Base-by-base conservation (phyloP, 2,888 invertebrate species). In the Dicyrtoma fusca region DNA sequence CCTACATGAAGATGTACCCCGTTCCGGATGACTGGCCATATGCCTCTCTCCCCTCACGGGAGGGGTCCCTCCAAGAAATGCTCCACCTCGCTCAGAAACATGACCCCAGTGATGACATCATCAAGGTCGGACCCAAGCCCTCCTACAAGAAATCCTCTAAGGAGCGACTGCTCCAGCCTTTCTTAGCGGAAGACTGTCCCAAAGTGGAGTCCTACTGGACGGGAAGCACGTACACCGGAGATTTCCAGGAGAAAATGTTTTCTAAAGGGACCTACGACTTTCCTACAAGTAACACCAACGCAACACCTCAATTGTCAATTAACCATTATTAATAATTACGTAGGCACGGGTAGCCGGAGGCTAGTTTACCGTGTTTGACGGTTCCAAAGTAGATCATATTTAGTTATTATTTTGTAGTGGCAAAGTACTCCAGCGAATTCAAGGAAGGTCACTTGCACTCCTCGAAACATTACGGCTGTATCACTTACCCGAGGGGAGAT, bases 191-290 rank as follows among this genome's bases (percentile, higher is more conserved):
- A 1, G 71, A 79, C 66, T 80, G 76, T 55, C 74, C 69, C 65
- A 76, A 76, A 71, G 74, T 68, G 0, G 77, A 80, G 68, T 74
- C 62, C 13, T 77, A 77, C 47, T 79, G 78, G 76, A 79, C 77
- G 0, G 80, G 80, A 59, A 74, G 74, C 44, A 61, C 70, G 17
- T 80, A 75, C 55, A 25, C 51, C 11, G 80, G 80, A 44, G 72
- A 77, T 45, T 80, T 74, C 51, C 34, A 76, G 26, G 51, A 75
- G 8, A 59, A 75, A 14, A 70, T 74, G 34, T 75, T 80, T 34
- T 26, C 69, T 23, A 65, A 74, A n/a, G 80, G 78, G 5, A 61
- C 69, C 23, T 80, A 77, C 71, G 72, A 74, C 13, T 77, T 76
- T 69, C 76, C 77, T 0, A 75, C 77, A 6, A 74, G 77, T 73